Evolutionary conservation across 2,888 invertebrate genomes (phyloP).

Genomic region (Masnerella sp.): DNA sequence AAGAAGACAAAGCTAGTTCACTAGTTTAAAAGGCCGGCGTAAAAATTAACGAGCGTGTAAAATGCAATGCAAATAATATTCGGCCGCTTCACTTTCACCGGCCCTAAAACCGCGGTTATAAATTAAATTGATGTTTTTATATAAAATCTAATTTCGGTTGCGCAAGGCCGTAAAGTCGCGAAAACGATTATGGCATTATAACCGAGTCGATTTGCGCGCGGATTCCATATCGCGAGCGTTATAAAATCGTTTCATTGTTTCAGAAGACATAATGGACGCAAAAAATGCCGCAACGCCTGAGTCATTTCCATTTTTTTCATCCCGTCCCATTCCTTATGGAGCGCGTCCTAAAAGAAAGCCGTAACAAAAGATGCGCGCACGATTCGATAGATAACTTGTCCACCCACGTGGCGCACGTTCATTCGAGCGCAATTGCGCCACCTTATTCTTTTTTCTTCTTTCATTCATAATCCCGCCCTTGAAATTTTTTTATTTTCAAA

Average conservation of each 20-base stretch:
- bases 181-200: constrained; percentile 25
- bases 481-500: no score
- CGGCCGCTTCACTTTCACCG: constrained; percentile 26
- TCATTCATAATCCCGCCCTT: constrained; percentile 32
- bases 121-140: constrained; percentile 33
- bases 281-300: constrained; percentile 53
- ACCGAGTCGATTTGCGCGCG: constrained; percentile 13
- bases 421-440: constrained; percentile 43
- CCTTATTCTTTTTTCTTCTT: constrained; percentile 34
- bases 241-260: constrained; percentile 53
- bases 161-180: constrained; percentile 28
- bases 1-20: constrained; percentile 26
- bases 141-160: constrained; percentile 43
- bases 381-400: constrained; percentile 54
- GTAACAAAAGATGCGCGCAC: constrained; percentile 56
- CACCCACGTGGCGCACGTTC: constrained; percentile 47
- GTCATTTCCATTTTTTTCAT: constrained; percentile 53
- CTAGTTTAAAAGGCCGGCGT: constrained; percentile 15
- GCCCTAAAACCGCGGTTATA: constrained; percentile 19
- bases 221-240: constrained; percentile 42
- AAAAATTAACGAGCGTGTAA: constrained; percentile 45
- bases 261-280: constrained; percentile 39
- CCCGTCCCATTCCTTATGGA: constrained; percentile 25
- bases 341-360: constrained; percentile 48
- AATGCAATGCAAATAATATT: constrained; percentile 37